phyloP scores from a whole-genome alignment of 2,797 vertebrate genomes.

The Poecilia picta region DNA sequence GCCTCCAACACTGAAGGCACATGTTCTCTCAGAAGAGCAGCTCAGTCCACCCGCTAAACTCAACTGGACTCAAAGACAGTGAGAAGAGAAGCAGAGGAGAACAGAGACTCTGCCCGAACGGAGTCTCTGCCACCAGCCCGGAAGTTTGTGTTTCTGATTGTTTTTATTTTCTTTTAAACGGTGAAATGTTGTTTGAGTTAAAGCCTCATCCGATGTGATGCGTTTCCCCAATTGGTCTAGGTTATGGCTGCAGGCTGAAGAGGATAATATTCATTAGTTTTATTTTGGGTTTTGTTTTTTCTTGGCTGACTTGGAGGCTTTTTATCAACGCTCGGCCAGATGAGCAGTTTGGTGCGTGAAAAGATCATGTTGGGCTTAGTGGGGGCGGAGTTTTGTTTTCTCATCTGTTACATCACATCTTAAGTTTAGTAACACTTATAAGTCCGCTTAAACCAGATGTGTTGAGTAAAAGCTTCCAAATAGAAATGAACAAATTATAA shows the following conservation, averaged over 20 bases:
- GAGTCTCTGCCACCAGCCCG: conserved; percentile 77
- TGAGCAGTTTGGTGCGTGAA: conserved; percentile 36
- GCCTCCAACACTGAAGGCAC: conserved; percentile 33
- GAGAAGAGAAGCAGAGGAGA: conserved; percentile 43
- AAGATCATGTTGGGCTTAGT: conserved; percentile 23
- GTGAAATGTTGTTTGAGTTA: conserved; percentile 32
- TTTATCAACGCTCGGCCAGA: conserved; percentile 26
- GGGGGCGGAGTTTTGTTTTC: conserved; percentile 36
- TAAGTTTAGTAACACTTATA: conserved; percentile 16
- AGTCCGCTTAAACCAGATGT: conserved; percentile 12
- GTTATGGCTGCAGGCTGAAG: conserved; percentile 56
- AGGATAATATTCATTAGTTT: conserved; percentile 34
- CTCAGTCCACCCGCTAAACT: conserved; percentile 25
- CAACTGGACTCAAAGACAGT: conserved; percentile 32
- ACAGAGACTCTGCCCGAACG: conserved; percentile 54
- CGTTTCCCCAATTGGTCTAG: conserved; percentile 32
- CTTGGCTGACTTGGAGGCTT: conserved; percentile 39
- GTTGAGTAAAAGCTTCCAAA: conserved; percentile 6
- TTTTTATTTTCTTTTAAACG: conserved; percentile 58
- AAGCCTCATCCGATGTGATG: conserved; percentile 27
- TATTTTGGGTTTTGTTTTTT: conserved; percentile 32
- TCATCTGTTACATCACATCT: conserved; percentile 18
- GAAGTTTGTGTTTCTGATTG: conserved; percentile 57
- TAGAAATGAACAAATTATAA: conserved; percentile 13
- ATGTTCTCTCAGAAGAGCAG: conserved; percentile 27